A percentile compares a stretch with the other conserved stretches of the same genome.
phyloP scores from a whole-genome alignment of 2,888 invertebrate genomes.

The Nomada ferruginata region DNA sequence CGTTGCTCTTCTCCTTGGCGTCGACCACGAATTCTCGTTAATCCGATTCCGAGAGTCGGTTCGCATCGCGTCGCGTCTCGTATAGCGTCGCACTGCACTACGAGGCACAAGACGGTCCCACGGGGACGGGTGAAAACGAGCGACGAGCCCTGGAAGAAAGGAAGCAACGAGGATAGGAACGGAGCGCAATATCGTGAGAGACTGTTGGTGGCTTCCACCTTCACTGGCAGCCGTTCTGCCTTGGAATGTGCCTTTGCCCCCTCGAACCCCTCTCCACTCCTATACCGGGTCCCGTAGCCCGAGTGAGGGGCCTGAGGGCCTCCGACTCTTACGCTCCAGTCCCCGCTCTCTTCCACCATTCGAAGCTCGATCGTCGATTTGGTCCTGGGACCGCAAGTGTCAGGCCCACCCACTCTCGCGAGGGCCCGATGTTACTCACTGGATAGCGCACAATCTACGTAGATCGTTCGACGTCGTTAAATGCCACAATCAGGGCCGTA shows the following conservation, averaged over 20 bases:
- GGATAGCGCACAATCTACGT: constrained; percentile 46
- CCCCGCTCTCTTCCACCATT: constrained; percentile 39
- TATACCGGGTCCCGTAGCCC: constrained; percentile 30
- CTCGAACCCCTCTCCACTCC: constrained; percentile 65
- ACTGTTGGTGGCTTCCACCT: constrained; percentile 76
- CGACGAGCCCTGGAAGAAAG: constrained; percentile 44
- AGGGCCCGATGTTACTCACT: constrained; percentile 44
- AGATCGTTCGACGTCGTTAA: constrained; percentile 50
- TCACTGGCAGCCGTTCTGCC: constrained; percentile 79
- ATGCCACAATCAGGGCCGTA: constrained; percentile 18
- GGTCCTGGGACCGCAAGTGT: constrained; percentile 56
- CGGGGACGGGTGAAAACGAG: constrained; percentile 45
- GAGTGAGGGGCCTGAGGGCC: constrained; percentile 63
- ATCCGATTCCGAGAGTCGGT: constrained; percentile 31
- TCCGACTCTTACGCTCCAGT: constrained; percentile 57
- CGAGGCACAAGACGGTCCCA: constrained; percentile 32
- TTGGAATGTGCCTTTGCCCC: constrained; percentile 82
- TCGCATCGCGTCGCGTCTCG: constrained; percentile 25
- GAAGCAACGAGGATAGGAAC: constrained; percentile 51
- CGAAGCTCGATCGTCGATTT: constrained; percentile 58
- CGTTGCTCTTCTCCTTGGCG: not conserved
- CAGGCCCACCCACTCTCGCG: constrained; percentile 65
- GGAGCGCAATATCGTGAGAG: constrained; percentile 68
- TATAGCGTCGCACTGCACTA: constrained; percentile 18
- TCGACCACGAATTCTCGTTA: constrained; percentile 17